These are phyloP conservation scores for Limenitis arthemis DNA, from an alignment of 2,888 invertebrate genomes.

Conservation along the genomic window DNA sequence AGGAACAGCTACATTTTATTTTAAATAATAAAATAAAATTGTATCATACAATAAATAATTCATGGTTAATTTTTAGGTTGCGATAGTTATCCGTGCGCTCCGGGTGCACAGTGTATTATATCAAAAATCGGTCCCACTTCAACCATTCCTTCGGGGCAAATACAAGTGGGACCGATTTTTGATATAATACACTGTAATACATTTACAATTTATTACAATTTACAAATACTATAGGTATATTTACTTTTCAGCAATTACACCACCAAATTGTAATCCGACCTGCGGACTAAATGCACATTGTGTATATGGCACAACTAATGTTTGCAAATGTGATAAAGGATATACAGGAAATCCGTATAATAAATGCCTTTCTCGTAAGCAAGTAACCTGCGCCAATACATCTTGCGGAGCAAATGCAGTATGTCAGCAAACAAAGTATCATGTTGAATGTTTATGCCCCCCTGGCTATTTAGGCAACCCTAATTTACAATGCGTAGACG, in stretches of 20 bases:
- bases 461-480: constrained; percentile 90
- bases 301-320: constrained; percentile 82
- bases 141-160: constrained; percentile 87
- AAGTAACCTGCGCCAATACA: constrained; percentile 78
- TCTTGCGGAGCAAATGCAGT: constrained; percentile 86
- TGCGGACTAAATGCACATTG: constrained; percentile 91
- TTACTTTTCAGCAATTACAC: constrained; percentile 76
- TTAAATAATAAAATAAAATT: neutral
- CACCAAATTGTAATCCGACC: constrained; percentile 83
- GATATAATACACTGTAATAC: too few relatives aligned
- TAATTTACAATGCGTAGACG: constrained; percentile 86
- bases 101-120: constrained; percentile 88
- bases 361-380: constrained; percentile 80
- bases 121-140: constrained; percentile 88
- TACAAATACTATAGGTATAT: constrained; percentile 1
- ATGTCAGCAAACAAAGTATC: constrained; percentile 81
- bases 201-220: neutral
- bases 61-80: constrained; percentile 71
- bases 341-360: constrained; percentile 91
- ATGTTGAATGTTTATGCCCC: constrained; percentile 86
- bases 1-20: neutral
- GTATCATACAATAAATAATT: neutral
- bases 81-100: constrained; percentile 82
- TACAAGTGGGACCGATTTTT: too few relatives aligned
- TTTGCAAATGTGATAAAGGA: constrained; percentile 88